A percentile compares a stretch with the other conserved stretches of the same genome.
Conservation (phyloP, 2,797 vertebrate genomes). For the Sebastes minor region DNA sequence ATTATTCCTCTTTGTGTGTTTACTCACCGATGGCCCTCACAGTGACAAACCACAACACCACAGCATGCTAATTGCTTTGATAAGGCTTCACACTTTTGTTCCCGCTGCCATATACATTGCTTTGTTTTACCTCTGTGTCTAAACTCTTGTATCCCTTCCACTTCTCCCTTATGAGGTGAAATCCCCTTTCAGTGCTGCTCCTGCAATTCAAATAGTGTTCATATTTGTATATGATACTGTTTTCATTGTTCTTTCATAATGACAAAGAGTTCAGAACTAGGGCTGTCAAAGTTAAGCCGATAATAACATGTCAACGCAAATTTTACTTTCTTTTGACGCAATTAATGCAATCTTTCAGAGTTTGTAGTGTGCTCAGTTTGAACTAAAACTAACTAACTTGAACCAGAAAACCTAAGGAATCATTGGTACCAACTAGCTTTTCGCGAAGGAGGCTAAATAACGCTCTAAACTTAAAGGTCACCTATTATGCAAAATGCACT, state of each 20-base stretch:
- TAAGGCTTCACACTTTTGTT: conserved; percentile 19
- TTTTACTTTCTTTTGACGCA: too few relatives aligned
- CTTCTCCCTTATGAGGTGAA: not conserved
- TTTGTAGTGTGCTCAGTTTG: too few relatives aligned
- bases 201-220: not conserved
- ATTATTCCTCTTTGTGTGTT: conserved; percentile 35
- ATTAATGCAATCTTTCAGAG: too few relatives aligned
- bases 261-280: not conserved
- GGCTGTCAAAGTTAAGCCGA: too few relatives aligned
- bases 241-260: not conserved
- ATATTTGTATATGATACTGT: not conserved
- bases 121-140: not conserved
- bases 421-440: too few relatives aligned
- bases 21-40: conserved; percentile 28
- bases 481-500: too few relatives aligned
- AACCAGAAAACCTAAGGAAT: too few relatives aligned
- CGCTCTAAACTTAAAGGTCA: rapidly evolving
- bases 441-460: rapidly evolving
- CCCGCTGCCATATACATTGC: not conserved
- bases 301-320: too few relatives aligned
- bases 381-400: too few relatives aligned
- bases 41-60: conserved; percentile 17
- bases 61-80: conserved; percentile 28
- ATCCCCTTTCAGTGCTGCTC: not conserved
- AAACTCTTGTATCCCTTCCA: not conserved